These are phyloP conservation scores for Bombus consobrinus DNA, from an alignment of 1,140 invertebrate species.

Conservation along the genomic window DNA sequence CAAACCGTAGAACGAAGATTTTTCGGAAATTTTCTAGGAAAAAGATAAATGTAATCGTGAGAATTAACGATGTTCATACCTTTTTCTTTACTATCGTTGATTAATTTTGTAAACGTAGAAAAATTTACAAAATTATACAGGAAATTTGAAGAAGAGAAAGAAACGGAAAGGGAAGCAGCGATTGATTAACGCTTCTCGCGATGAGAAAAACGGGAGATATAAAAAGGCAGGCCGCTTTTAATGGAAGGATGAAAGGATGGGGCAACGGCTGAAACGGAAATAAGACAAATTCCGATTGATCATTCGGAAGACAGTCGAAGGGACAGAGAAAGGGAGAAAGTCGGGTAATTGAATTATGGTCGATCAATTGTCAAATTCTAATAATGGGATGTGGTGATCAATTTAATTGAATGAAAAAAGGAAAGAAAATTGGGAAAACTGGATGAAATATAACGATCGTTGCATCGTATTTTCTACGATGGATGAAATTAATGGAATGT, in stretches of 20 bases:
- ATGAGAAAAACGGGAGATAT: background rate
- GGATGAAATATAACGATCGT: background rate
- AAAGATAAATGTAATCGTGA: background rate
- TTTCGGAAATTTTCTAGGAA: background rate
- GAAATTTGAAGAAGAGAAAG: background rate
- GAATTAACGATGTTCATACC: background rate
- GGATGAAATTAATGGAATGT: background rate
- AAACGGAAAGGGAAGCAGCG: slow-evolving; percentile 1
- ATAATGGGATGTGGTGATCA: slow-evolving; percentile 39
- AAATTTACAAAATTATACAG: background rate
- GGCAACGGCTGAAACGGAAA: slow-evolving; percentile 35
- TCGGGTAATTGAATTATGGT: slow-evolving; percentile 34
- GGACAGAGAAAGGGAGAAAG: background rate
- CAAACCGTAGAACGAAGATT: background rate
- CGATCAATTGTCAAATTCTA: slow-evolving; percentile 27
- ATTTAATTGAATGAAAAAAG: background rate
- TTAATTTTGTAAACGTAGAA: too few relatives aligned
- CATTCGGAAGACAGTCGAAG: background rate
- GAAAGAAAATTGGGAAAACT: background rate
- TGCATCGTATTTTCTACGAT: background rate
- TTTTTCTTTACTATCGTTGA: too few relatives aligned
- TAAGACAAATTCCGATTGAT: slow-evolving; percentile 50
- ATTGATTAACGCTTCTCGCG: slow-evolving; percentile 54
- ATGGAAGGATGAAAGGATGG: slow-evolving; percentile 27
- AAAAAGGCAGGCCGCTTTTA: background rate